These are phyloP conservation scores for Odontomyia ornata DNA, from an alignment of 2,888 invertebrate genomes.

Conservation along the genomic window DNA sequence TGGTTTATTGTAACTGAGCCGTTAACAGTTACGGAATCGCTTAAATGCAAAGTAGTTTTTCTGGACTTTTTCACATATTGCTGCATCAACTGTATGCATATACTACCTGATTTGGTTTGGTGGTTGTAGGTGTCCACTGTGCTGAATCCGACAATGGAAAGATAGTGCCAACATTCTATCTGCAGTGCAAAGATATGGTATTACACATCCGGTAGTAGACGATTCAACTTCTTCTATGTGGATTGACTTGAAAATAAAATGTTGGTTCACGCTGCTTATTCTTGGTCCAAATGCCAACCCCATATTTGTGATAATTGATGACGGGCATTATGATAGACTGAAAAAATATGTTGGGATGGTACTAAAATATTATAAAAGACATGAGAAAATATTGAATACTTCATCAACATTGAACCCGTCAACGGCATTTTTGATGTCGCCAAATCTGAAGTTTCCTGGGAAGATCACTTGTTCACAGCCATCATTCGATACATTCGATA, in stretches of 20 bases:
- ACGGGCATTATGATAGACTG: too few species aligned
- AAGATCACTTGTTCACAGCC: slow-evolving; percentile 65
- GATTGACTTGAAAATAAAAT: too few species aligned
- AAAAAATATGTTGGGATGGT: too few species aligned
- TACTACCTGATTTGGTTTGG: slow-evolving; percentile 88
- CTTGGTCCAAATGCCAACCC: too few species aligned
- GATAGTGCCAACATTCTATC: too few species aligned
- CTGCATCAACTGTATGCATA: too few species aligned
- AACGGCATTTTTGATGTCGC: slow-evolving; percentile 56
- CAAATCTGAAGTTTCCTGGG: too few species aligned
- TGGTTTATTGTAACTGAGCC: slow-evolving; percentile 79
- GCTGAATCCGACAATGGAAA: slow-evolving; percentile 94
- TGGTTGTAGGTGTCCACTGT: slow-evolving; percentile 89
- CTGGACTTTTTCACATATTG: slow-evolving; percentile 95
- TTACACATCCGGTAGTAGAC: too few species aligned
- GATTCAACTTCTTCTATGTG: too few species aligned
- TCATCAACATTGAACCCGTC: slow-evolving; percentile 57
- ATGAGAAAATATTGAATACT: slow-evolving; percentile 55
- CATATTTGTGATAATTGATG: slow-evolving; percentile 83
- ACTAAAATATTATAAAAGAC: slow-evolving; percentile 70
- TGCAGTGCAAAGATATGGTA: too few species aligned
- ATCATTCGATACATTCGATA: slow-evolving; percentile 52
- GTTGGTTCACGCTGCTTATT: too few species aligned
- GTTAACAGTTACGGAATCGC: slow-evolving; percentile 68
- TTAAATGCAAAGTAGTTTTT: slow-evolving; percentile 78